Base-by-base conservation (phyloP, 2,888 invertebrate species). In the Sipha maydis region DNA sequence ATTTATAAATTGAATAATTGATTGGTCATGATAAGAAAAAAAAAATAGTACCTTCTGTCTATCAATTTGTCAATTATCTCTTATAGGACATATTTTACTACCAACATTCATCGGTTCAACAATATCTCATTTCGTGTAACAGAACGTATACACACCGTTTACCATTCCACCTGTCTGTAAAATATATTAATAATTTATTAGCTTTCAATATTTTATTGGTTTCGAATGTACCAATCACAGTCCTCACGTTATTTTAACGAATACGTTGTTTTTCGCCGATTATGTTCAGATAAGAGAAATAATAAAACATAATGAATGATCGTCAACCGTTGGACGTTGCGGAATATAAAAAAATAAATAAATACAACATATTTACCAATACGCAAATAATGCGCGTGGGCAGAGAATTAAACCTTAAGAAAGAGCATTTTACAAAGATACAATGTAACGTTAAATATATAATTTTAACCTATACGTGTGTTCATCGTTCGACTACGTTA, bases 1-100 rank as follows among this genome's bases (percentile, higher is more conserved):
- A 56, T 28, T n/a, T 9, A 56, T 54, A 73, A n/a, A 73, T 54
- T 73, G 61, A 48, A 11, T 71, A 83, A 83, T 83, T 73, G 31
- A 83, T 34, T 54, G 41, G 41, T 8, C 7, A 9, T 1, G 48
- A 41, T 41, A 7, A 31, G 41, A 5, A 48, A 83, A 73, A 83
- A 73, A 75, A n/a, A 9, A 54, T 83, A 0, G 48, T 48, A 48
- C 48, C 48, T 48, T 14, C 56, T 17, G 83, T 73, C 73, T 28
- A 21, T 83, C 73, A 56, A 73, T 83, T 83, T 73, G 73, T 56
- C 14, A 48, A 48, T 48, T 48, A 48, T 48, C 48, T 48, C 48
- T 11, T 48, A 48, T 48, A 14, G 48, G 48, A 48, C 48, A 48
- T 48, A 48, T 9, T 41, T 9, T 48, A 11, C 73, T 54, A 73